Evolutionary conservation across 2,113 vertebrate genomes (phyloP).

Genomic region (Sinocyclocheilus maitianheensis): DNA sequence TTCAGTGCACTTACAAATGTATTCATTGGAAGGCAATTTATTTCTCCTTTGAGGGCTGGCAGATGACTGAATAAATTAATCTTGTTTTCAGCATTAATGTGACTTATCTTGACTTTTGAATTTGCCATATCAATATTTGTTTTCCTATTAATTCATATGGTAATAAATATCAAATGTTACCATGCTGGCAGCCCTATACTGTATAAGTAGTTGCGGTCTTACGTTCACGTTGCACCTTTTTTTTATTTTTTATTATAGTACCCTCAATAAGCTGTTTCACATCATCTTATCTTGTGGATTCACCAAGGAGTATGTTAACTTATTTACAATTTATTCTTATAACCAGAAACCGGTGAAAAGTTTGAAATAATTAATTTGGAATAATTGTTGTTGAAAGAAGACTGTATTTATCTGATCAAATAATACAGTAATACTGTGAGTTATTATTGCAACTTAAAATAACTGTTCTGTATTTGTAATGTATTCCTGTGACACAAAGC

Average conservation of each 20-base stretch:
- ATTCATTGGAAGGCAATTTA: background rate
- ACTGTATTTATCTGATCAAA: background rate
- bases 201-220: background rate
- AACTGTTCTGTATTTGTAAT: background rate
- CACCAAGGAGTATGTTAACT: background rate
- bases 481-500: background rate
- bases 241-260: background rate
- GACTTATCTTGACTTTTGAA: background rate
- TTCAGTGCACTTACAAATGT: background rate
- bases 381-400: background rate
- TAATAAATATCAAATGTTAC: background rate
- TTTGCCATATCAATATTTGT: background rate
- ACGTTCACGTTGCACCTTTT: background rate
- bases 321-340: too few species aligned
- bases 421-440: background rate
- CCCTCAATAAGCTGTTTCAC: background rate
- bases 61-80: background rate
- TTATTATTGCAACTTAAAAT: background rate
- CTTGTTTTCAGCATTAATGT: background rate
- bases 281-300: background rate
- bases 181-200: background rate
- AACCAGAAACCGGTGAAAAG: background rate
- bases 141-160: background rate
- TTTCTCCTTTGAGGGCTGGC: background rate
- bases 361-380: too few species aligned